phyloP scores from a whole-genome alignment of 2,797 vertebrate genomes.

The Chiloscyllium punctatum region DNA sequence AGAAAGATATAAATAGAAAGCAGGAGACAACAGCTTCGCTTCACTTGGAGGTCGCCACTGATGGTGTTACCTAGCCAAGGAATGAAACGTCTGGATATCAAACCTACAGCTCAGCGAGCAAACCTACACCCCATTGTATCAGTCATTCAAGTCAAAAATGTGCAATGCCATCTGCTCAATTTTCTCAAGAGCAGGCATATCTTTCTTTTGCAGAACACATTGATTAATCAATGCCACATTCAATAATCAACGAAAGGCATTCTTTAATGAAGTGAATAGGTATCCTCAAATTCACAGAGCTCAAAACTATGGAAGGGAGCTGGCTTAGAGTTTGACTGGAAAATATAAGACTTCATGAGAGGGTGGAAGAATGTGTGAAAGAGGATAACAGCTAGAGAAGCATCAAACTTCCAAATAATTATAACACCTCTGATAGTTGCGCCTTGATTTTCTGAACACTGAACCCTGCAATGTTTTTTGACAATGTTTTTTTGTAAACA shows the following conservation, averaged over 20 bases:
- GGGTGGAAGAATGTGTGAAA: background rate
- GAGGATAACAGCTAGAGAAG: background rate
- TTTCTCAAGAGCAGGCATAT: background rate
- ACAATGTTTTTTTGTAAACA: background rate
- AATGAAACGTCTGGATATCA: too few species aligned
- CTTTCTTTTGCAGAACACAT: background rate
- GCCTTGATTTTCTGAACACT: background rate
- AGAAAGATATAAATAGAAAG: too few species aligned
- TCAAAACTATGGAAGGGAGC: background rate
- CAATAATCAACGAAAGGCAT: background rate
- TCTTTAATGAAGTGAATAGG: background rate
- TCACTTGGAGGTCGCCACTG: too few species aligned
- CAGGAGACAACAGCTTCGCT: too few species aligned
- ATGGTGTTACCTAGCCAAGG: too few species aligned
- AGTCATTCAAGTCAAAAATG: background rate
- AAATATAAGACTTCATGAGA: background rate
- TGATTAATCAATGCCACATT: background rate
- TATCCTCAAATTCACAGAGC: background rate
- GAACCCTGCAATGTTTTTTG: background rate
- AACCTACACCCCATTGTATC: background rate
- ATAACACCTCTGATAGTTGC: background rate
- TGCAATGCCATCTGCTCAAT: background rate
- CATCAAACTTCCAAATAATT: background rate
- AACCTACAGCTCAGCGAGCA: too few species aligned
- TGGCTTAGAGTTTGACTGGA: background rate